Percentiles rank a stretch among this genome's conserved stretches.
phyloP scores from a whole-genome alignment of 2,113 vertebrate species.

The Chauna torquata region DNA sequence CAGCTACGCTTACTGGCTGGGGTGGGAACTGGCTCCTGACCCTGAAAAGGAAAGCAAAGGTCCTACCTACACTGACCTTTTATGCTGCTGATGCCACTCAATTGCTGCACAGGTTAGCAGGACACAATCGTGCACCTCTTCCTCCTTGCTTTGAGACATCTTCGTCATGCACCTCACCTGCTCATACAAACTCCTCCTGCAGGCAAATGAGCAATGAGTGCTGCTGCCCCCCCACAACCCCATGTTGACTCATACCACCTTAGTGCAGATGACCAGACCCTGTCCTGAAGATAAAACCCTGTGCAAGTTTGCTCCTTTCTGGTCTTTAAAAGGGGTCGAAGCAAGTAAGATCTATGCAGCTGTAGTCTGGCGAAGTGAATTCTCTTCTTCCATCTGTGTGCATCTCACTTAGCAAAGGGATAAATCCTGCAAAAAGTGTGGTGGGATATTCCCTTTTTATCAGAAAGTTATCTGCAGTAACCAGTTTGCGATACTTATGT shows the following conservation, averaged over 20 bases:
- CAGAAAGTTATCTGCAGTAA: background rate
- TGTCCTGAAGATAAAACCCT: background rate
- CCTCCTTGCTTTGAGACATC: background rate
- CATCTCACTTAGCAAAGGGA: background rate
- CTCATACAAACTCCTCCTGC: background rate
- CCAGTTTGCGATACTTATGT: background rate
- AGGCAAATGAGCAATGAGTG: background rate
- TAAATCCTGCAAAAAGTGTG: background rate
- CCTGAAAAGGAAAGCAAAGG: background rate
- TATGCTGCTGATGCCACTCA: background rate
- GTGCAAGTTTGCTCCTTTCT: background rate
- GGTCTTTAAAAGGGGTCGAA: background rate
- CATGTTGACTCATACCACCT: background rate
- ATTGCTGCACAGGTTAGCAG: background rate
- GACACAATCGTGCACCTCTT: background rate
- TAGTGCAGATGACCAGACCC: background rate
- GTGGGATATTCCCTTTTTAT: background rate
- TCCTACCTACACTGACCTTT: background rate
- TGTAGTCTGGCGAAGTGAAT: background rate
- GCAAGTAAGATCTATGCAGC: background rate
- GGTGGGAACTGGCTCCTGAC: background rate
- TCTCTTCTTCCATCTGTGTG: background rate
- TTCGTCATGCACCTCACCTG: accelerated
- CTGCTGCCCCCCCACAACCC: no score
- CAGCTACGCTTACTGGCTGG: background rate